These are phyloP conservation scores for Troilus luridus DNA, from an alignment of 2,888 invertebrate genomes.

Conservation along the genomic window DNA sequence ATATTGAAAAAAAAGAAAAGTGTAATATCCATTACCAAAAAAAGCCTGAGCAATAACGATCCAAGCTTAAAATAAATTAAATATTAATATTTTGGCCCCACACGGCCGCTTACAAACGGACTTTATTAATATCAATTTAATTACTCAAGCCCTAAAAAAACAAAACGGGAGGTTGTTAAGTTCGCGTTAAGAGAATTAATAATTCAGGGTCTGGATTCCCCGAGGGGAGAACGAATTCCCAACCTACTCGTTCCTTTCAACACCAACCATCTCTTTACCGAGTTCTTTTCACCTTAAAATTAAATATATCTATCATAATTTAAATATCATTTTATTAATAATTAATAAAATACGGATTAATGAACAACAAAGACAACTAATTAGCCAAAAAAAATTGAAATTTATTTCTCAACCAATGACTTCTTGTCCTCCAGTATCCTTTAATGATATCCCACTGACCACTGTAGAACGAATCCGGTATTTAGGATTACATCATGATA, in stretches of 20 bases:
- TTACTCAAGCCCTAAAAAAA: neutral
- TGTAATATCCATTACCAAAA: neutral
- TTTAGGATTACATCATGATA: too few species aligned
- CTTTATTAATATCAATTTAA: constrained; percentile 41
- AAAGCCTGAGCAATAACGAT: neutral
- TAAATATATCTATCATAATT: neutral
- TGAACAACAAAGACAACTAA: too few species aligned
- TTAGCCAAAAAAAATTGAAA: too few species aligned
- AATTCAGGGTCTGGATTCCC: neutral
- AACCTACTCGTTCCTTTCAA: neutral
- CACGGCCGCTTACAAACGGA: neutral
- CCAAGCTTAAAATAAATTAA: neutral
- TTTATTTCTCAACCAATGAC: too few species aligned
- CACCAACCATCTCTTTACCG: neutral
- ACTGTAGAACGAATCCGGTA: too few species aligned
- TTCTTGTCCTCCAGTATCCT: too few species aligned
- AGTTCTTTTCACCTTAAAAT: neutral
- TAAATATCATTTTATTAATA: too few species aligned
- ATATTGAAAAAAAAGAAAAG: neutral
- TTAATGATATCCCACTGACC: too few species aligned
- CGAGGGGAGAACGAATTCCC: neutral
- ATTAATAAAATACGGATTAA: too few species aligned
- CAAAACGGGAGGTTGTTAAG: neutral
- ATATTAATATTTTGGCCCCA: neutral
- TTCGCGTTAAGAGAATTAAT: constrained; percentile 42